Evolutionary conservation across 1,140 invertebrate genomes (phyloP).

Genomic region (Papilio xuthus): DNA sequence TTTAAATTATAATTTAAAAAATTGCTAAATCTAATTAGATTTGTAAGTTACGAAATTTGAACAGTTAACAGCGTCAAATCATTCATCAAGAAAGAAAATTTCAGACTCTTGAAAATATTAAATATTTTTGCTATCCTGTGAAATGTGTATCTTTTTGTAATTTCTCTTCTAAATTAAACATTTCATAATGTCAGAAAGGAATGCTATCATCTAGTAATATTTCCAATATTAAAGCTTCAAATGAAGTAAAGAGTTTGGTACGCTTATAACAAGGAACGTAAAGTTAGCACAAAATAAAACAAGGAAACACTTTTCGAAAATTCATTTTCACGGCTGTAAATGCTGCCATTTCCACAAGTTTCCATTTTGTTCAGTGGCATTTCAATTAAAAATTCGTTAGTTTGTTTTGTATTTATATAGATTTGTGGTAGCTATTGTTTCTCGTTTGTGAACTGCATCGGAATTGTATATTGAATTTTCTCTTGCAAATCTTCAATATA

Average conservation of each 20-base stretch:
- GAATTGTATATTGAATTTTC: background rate
- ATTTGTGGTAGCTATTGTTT: background rate
- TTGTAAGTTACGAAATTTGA: too few species aligned
- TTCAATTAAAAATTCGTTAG: conserved; percentile 20
- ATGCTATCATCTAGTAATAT: background rate
- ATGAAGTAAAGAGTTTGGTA: background rate
- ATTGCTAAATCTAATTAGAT: too few species aligned
- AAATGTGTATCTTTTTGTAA: background rate
- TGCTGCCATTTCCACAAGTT: conserved; percentile 8
- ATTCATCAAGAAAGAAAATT: too few species aligned
- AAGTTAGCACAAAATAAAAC: background rate
- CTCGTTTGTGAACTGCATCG: background rate
- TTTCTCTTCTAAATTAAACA: background rate
- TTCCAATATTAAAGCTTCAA: background rate
- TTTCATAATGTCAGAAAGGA: background rate
- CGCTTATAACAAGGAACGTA: background rate
- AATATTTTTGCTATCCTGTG: too few species aligned
- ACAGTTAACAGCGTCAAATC: too few species aligned
- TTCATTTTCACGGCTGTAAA: background rate
- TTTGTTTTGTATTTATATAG: background rate
- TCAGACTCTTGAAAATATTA: too few species aligned
- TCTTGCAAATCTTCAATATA: background rate
- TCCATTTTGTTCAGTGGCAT: background rate
- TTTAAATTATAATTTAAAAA: too few species aligned
- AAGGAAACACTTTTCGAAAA: background rate